Percentiles rank a stretch among this genome's conserved stretches.
Evolutionary conservation across 2,888 invertebrate genomes (phyloP).

Genomic region (Neoscelio sp.): DNA sequence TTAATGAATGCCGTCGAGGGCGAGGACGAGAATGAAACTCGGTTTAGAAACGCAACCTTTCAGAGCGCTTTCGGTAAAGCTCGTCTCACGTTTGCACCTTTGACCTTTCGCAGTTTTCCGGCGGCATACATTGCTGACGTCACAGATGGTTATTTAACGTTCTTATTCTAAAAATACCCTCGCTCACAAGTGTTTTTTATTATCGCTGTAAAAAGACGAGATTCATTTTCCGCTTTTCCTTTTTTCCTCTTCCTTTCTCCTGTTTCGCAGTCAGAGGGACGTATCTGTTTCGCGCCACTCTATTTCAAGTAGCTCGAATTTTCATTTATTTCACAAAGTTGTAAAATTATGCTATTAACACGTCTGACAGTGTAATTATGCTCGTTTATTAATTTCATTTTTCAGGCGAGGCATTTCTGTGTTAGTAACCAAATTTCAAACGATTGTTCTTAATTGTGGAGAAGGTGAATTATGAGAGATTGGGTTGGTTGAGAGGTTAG

Average conservation of each 20-base stretch:
- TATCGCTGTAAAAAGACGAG: constrained; percentile 45
- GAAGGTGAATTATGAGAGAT: not conserved
- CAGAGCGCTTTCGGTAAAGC: constrained; percentile 24
- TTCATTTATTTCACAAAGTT: constrained; percentile 23
- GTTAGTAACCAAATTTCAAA: not conserved
- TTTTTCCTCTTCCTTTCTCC: constrained; percentile 13
- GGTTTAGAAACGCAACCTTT: constrained; percentile 20
- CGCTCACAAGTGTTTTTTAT: constrained; percentile 44
- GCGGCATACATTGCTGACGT: constrained; percentile 33
- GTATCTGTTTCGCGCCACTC: not conserved
- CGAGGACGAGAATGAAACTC: constrained; percentile 6
- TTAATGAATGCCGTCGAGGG: constrained; percentile 33
- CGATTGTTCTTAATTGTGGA: not conserved
- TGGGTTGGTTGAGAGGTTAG: too few relatives aligned
- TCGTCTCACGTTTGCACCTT: constrained; percentile 69
- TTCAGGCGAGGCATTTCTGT: not conserved
- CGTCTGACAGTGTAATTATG: not conserved
- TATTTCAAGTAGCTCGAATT: constrained; percentile 9
- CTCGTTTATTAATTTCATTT: not conserved
- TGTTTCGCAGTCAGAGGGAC: constrained; percentile 14
- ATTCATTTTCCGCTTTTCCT: constrained; percentile 57
- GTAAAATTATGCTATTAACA: constrained; percentile 14
- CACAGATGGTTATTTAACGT: constrained; percentile 51
- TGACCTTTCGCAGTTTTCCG: constrained; percentile 69
- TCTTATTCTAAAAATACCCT: constrained; percentile 45